A percentile compares a stretch with the other conserved stretches of the same genome.
phyloP scores from a whole-genome alignment of 2,888 invertebrate genomes.

The Pristionchus fissidentatus region DNA sequence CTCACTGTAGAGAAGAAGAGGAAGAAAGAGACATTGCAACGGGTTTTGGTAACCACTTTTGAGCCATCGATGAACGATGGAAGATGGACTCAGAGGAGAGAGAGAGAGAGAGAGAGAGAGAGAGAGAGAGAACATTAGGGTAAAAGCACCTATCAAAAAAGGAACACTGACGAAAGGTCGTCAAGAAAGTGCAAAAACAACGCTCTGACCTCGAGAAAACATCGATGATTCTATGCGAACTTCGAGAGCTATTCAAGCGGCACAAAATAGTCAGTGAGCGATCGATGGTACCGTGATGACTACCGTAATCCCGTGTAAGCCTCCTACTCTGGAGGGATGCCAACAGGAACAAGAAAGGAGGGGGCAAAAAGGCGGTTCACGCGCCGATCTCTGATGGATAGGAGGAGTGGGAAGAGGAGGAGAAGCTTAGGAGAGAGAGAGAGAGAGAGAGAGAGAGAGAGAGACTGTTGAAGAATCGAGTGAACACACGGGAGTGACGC shows the following conservation, averaged over 20 bases:
- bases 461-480: background rate
- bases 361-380: background rate
- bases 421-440: background rate
- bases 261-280: background rate
- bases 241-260: too few species aligned
- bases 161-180: background rate
- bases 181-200: background rate
- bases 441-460: background rate
- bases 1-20: background rate
- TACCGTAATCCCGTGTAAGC: too few species aligned
- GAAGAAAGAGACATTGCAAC: background rate
- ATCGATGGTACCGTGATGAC: too few species aligned
- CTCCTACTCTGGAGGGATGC: too few species aligned
- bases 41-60: background rate
- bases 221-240: too few species aligned
- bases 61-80: too few species aligned
- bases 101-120: background rate
- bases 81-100: background rate
- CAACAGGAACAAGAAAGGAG: too few species aligned
- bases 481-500: background rate
- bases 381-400: background rate
- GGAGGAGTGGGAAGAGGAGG: too few species aligned
- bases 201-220: background rate
- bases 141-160: background rate
- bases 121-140: conserved; percentile 12